A percentile compares a stretch with the other conserved stretches of the same genome.
Evolutionary conservation across 1,140 invertebrate species (phyloP).

Genomic region (Scaptomyza graminum): DNA sequence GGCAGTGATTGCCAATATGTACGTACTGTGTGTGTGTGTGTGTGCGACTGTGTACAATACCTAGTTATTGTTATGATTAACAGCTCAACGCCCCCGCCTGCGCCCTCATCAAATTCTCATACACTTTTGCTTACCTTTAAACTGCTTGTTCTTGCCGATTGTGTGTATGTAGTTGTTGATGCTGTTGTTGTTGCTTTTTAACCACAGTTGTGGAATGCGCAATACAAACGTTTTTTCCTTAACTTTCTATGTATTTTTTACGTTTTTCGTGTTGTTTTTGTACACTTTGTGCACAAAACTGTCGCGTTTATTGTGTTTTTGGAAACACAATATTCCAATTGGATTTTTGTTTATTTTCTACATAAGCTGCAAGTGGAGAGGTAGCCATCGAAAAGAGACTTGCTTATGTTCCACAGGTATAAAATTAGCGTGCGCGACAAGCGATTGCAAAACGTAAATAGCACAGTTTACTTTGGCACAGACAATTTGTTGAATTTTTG

Average conservation of each 20-base stretch:
- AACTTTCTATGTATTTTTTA: slow-evolving; percentile 51
- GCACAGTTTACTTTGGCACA: slow-evolving; percentile 20
- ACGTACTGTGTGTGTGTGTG: slow-evolving; percentile 1
- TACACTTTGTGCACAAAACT: slow-evolving; percentile 69
- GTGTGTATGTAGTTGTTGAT: slow-evolving; percentile 21
- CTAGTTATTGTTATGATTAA: slow-evolving; percentile 77
- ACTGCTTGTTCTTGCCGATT: slow-evolving; percentile 47
- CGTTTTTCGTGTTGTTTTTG: slow-evolving; percentile 32
- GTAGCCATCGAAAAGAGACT: slow-evolving; percentile 43
- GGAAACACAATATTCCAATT: slow-evolving; percentile 56
- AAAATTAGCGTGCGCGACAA: neutral
- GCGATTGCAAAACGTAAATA: neutral
- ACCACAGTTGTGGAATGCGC: slow-evolving; percentile 65
- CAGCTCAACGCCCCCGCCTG: slow-evolving; percentile 26
- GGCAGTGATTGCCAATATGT: slow-evolving; percentile 31
- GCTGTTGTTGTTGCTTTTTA: slow-evolving; percentile 39
- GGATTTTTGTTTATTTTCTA: slow-evolving; percentile 69
- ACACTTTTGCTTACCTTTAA: slow-evolving; percentile 67
- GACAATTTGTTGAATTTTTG: slow-evolving; percentile 3
- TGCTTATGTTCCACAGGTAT: slow-evolving; percentile 3
- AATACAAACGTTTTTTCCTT: slow-evolving; percentile 50
- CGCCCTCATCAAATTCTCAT: slow-evolving; percentile 49
- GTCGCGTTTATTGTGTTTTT: slow-evolving; percentile 54
- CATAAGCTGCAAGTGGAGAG: slow-evolving; percentile 46
- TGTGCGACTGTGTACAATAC: slow-evolving; percentile 49